Conservation (phyloP, 2,113 vertebrate genomes). For the Sialia sialis region DNA sequence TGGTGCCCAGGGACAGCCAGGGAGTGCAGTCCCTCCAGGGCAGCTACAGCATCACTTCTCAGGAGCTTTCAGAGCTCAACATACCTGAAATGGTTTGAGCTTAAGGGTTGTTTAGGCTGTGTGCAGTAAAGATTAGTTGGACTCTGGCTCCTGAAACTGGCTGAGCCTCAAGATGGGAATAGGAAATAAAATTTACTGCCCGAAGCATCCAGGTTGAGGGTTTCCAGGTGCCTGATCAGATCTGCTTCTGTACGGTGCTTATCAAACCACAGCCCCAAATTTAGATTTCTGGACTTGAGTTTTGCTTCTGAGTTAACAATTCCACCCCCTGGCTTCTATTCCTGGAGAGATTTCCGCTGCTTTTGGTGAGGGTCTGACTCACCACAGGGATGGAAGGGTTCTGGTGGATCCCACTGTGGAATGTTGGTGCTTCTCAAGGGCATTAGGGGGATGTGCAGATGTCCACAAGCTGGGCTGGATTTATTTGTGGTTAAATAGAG, state of each 20-base stretch:
- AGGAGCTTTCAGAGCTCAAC: not conserved
- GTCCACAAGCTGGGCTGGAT: not conserved
- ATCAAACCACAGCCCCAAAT: not conserved
- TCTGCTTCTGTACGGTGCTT: not conserved
- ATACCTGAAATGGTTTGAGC: not conserved
- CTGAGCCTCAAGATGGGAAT: not conserved
- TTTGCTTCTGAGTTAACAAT: not conserved
- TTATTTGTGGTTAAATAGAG: not conserved
- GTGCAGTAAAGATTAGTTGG: not conserved
- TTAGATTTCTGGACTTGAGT: not conserved
- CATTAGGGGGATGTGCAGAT: not conserved
- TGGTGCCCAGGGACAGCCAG: not conserved
- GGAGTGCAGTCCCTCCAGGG: fast-evolving
- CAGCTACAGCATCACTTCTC: not conserved
- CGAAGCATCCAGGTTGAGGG: not conserved
- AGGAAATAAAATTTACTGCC: not conserved
- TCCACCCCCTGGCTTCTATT: slow-evolving; percentile 43
- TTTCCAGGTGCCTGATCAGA: not conserved
- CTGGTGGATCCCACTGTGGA: not conserved
- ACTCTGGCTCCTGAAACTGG: not conserved
- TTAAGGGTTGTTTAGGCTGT: not conserved
- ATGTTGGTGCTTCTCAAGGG: not conserved
- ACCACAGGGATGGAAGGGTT: not conserved
- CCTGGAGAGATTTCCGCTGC: not conserved
- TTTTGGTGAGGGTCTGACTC: not conserved